Evolutionary conservation across 1,140 invertebrate species (phyloP).

Genomic region (Drosophila sechellia): DNA sequence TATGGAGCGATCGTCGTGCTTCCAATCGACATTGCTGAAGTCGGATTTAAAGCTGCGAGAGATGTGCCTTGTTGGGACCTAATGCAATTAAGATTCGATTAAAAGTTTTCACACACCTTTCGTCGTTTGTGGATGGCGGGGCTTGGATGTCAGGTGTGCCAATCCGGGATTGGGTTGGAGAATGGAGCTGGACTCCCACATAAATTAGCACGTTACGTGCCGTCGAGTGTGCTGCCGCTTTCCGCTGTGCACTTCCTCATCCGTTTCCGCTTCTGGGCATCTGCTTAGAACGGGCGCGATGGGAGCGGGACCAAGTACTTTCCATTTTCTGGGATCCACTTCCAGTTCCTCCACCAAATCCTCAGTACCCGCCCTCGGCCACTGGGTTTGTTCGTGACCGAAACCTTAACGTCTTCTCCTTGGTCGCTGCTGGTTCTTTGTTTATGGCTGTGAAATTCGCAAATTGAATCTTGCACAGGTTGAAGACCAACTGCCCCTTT

Average conservation of each 20-base stretch:
- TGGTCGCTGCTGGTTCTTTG: conserved; percentile 43
- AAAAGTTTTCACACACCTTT: conserved; percentile 73
- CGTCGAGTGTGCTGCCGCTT: conserved; percentile 32
- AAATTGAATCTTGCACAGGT: conserved; percentile 56
- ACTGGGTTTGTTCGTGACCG: conserved; percentile 41
- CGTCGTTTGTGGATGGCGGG: neutral
- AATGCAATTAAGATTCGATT: conserved; percentile 75
- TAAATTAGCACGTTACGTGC: conserved; percentile 63
- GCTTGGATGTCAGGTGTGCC: conserved; percentile 1
- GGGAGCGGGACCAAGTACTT: conserved; percentile 32
- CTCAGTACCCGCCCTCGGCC: neutral
- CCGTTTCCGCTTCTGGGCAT: conserved; percentile 30
- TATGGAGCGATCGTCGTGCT: conserved; percentile 35
- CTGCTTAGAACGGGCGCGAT: neutral
- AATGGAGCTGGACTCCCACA: conserved; percentile 59
- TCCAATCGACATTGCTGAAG: conserved; percentile 30
- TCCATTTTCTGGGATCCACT: conserved; percentile 42
- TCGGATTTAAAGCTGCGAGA: conserved; percentile 27
- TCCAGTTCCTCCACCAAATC: neutral
- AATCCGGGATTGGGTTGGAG: neutral
- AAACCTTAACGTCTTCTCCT: conserved; percentile 3
- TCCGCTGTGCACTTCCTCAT: conserved; percentile 54
- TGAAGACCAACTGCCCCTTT: conserved; percentile 17
- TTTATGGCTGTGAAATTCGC: conserved; percentile 60
- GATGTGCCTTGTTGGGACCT: conserved; percentile 61